These are phyloP conservation scores for Zygaena filipendulae DNA, from an alignment of 2,888 invertebrate species.

Conservation along the genomic window DNA sequence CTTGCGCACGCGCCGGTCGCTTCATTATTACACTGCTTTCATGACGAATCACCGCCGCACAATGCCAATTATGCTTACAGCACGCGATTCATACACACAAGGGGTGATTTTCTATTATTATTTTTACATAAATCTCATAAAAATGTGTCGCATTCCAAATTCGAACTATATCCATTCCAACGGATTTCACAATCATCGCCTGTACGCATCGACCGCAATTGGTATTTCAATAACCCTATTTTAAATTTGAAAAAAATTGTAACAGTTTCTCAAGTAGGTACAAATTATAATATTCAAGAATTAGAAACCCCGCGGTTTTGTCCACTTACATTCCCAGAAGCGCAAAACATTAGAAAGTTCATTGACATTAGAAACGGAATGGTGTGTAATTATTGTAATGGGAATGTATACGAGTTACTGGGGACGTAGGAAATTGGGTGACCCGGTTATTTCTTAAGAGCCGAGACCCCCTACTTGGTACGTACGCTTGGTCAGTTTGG, in stretches of 20 bases:
- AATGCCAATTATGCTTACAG: constrained; percentile 9
- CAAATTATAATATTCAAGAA: no score
- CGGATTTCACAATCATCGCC: no score
- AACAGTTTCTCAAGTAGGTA: constrained; percentile 17
- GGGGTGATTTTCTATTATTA: no score
- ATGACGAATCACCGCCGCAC: constrained; percentile 28
- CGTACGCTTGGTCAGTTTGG: constrained; percentile 61
- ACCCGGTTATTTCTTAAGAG: constrained; percentile 44
- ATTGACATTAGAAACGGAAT: constrained; percentile 51
- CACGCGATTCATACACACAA: no score
- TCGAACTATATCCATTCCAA: background rate
- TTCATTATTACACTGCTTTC: no score
- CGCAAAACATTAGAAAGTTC: constrained; percentile 48
- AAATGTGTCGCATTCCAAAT: background rate
- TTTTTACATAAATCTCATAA: background rate
- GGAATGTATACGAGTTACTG: no score
- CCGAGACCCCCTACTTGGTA: constrained; percentile 46
- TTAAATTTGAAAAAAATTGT: no score
- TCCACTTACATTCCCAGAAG: constrained; percentile 49
- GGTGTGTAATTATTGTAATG: constrained; percentile 53
- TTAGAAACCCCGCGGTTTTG: constrained; percentile 43
- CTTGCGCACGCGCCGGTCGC: constrained; percentile 39
- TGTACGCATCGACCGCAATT: no score
- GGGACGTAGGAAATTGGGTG: constrained; percentile 56
- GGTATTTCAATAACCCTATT: no score